These are phyloP conservation scores for Egretta garzetta DNA, from an alignment of 2,113 vertebrate genomes.

Conservation along the genomic window DNA sequence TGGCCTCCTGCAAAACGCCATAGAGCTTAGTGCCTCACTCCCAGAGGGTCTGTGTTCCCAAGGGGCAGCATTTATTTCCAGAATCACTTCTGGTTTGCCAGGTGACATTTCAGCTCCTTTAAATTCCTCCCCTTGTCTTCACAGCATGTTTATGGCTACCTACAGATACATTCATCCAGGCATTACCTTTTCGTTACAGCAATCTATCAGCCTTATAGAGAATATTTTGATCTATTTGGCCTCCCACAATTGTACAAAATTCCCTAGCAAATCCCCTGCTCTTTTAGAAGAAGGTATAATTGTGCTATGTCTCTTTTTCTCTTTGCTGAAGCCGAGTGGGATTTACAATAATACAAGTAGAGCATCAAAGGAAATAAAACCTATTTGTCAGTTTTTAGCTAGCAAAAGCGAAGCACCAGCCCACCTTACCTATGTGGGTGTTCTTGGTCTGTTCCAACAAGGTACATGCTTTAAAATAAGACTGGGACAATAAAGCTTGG, in stretches of 20 bases:
- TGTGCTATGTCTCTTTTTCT: background rate
- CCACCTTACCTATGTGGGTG: conserved; percentile 71
- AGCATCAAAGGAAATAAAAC: conserved; percentile 65
- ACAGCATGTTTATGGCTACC: background rate
- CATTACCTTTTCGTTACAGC: background rate
- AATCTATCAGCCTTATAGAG: background rate
- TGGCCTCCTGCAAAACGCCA: background rate
- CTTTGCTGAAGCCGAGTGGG: conserved; percentile 41
- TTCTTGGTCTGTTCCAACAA: conserved; percentile 69
- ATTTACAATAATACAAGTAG: conserved; percentile 40
- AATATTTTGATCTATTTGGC: conserved; percentile 26
- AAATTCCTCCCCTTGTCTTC: background rate
- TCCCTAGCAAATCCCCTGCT: conserved; percentile 25
- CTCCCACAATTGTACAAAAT: conserved; percentile 45
- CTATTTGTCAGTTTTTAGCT: conserved; percentile 67
- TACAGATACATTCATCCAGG: background rate
- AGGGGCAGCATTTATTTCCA: background rate
- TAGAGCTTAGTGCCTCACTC: background rate
- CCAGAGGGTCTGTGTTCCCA: background rate
- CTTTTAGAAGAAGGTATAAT: conserved; percentile 34
- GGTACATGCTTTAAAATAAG: conserved; percentile 68
- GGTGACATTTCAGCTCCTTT: background rate
- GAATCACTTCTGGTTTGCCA: background rate
- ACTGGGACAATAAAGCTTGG: conserved; percentile 66
- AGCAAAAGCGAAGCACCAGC: conserved; percentile 57